Evolutionary conservation across 2,888 invertebrate genomes (phyloP).

Genomic region (Drosophila mimetica): DNA sequence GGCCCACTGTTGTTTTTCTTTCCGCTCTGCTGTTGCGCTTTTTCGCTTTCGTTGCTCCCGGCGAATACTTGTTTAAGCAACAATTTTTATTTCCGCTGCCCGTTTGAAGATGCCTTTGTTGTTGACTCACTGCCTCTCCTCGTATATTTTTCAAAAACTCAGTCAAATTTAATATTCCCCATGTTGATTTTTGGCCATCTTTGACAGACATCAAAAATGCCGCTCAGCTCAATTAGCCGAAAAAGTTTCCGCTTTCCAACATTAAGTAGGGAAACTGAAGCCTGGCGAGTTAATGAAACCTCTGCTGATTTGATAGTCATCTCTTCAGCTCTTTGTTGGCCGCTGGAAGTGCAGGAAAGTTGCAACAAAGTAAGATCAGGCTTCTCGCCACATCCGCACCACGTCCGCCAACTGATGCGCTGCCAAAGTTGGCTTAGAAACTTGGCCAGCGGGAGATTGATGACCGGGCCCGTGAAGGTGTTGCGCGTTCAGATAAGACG

Average conservation of each 20-base stretch:
- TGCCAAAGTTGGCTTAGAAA: slow-evolving; percentile 52
- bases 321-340: not conserved
- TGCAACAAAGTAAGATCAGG: slow-evolving; percentile 46
- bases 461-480: slow-evolving; percentile 32
- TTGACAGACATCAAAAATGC: slow-evolving; percentile 20
- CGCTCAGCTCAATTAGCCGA: slow-evolving; percentile 55
- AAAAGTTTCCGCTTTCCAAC: slow-evolving; percentile 26
- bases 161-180: slow-evolving; percentile 57
- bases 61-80: slow-evolving; percentile 70
- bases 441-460: slow-evolving; percentile 44
- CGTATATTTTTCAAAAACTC: not conserved
- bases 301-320: no score
- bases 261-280: slow-evolving; percentile 7
- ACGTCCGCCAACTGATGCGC: slow-evolving; percentile 54
- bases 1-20: slow-evolving; percentile 28
- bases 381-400: slow-evolving; percentile 18
- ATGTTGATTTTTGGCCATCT: slow-evolving; percentile 15
- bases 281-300: not conserved
- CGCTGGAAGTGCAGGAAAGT: slow-evolving; percentile 26
- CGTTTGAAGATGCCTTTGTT: slow-evolving; percentile 72
- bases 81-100: slow-evolving; percentile 48
- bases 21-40: slow-evolving; percentile 27
- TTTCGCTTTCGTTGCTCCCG: slow-evolving; percentile 52
- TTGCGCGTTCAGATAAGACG: slow-evolving; percentile 19
- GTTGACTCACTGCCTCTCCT: slow-evolving; percentile 17